phyloP scores from a whole-genome alignment of 2,797 vertebrate species.

The Hafferia zeledoni region DNA sequence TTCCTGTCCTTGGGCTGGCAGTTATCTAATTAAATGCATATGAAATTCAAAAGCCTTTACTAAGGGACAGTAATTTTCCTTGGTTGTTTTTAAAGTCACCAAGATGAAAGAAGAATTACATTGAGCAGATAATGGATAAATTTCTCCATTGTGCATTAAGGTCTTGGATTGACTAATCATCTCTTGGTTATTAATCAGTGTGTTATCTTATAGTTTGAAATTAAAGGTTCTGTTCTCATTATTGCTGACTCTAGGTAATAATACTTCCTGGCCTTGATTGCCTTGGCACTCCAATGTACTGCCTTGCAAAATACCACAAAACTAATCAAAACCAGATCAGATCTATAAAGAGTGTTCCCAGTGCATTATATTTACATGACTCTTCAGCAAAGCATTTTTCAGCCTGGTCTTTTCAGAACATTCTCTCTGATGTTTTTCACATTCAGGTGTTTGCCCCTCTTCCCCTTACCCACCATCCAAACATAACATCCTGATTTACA shows the following conservation, averaged over 20 bases:
- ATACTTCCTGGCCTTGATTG: conserved; percentile 65
- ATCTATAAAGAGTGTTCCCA: background rate
- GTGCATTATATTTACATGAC: background rate
- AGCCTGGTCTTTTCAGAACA: background rate
- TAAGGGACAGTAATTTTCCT: conserved; percentile 78
- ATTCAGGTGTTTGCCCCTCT: background rate
- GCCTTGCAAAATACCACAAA: conserved; percentile 12
- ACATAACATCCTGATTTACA: background rate
- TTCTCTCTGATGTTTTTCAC: background rate
- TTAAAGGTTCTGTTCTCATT: conserved; percentile 73
- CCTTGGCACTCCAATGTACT: conserved; percentile 33
- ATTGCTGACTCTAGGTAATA: conserved; percentile 70
- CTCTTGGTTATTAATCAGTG: conserved; percentile 75
- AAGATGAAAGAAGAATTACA: conserved; percentile 74
- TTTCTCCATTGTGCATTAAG: conserved; percentile 74
- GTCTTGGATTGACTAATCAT: conserved; percentile 74
- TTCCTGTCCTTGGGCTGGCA: conserved; percentile 77
- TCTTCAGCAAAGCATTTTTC: background rate
- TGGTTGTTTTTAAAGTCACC: conserved; percentile 76
- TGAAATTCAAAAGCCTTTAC: conserved; percentile 81
- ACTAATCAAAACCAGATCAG: conserved; percentile 43
- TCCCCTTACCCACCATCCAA: background rate
- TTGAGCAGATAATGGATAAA: conserved; percentile 75
- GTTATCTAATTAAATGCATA: conserved; percentile 83
- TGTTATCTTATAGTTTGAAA: conserved; percentile 76